phyloP scores from a whole-genome alignment of 2,888 invertebrate species.

The Cataglyphis rosenhaueri region DNA sequence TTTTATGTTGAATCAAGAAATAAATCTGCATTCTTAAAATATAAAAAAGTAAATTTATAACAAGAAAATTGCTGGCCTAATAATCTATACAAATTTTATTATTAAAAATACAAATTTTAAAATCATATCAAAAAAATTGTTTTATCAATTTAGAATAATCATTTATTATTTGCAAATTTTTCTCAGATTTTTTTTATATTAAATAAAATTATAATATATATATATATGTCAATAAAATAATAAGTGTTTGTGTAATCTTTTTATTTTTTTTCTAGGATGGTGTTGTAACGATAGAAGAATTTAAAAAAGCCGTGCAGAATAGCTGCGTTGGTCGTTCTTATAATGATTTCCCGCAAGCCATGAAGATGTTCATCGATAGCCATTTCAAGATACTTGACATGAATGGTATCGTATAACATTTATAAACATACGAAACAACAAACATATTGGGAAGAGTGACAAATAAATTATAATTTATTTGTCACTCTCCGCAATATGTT shows the following conservation, averaged over 20 bases:
- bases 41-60: too few species aligned
- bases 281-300: conserved; percentile 92
- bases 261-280: conserved; percentile 89
- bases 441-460: background rate
- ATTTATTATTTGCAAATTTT: background rate
- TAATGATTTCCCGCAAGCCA: conserved; percentile 93
- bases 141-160: background rate
- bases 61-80: too few species aligned
- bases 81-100: too few species aligned
- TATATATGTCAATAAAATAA: background rate
- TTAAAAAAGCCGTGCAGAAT: conserved; percentile 92
- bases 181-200: background rate
- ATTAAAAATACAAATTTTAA: too few species aligned
- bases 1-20: too few species aligned
- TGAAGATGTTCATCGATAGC: conserved; percentile 94
- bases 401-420: conserved; percentile 86
- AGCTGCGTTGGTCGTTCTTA: conserved; percentile 92
- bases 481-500: too few species aligned
- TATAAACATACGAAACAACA: conserved; percentile 2
- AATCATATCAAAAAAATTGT: background rate
- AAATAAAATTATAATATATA: background rate
- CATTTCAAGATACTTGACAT: conserved; percentile 94
- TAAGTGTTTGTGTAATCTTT: background rate
- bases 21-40: too few species aligned
- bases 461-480: background rate